Conservation (phyloP, 2,797 vertebrate species). For the Nothura maculosa region DNA sequence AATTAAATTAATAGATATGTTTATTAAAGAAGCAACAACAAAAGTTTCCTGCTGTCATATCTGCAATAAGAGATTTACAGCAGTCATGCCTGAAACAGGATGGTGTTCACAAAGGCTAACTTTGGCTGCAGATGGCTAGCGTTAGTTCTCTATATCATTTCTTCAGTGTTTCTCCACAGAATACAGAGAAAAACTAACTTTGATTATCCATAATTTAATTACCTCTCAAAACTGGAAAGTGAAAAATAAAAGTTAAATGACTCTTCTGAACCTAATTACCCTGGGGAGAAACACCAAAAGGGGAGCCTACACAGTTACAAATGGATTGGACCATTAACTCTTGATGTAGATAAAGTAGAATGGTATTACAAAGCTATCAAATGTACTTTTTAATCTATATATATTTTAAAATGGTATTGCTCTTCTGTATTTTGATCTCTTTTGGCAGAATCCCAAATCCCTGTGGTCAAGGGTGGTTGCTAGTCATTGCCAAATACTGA, state of each 20-base stretch:
- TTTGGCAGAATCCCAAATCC: not conserved
- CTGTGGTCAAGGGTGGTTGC: not conserved
- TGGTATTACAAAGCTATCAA: not conserved
- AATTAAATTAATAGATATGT: not conserved
- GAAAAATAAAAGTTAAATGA: not conserved
- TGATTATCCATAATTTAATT: not conserved
- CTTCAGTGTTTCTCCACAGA: not conserved
- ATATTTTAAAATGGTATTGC: not conserved
- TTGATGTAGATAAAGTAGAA: not conserved
- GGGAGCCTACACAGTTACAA: not conserved
- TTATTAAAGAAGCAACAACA: not conserved
- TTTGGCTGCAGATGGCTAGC: not conserved
- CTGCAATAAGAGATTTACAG: not conserved
- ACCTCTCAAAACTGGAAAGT: not conserved
- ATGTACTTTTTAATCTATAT: not conserved
- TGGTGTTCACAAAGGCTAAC: not conserved
- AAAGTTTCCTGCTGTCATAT: not conserved
- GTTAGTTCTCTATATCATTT: not conserved
- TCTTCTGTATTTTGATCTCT: not conserved
- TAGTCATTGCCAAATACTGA: not conserved
- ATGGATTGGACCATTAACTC: not conserved
- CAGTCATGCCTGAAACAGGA: not conserved
- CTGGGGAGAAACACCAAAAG: not conserved
- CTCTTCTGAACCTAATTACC: not conserved
- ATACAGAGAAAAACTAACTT: not conserved